Evolutionary conservation across 2,888 invertebrate genomes (phyloP).

Genomic region (Pinctada fucata): DNA sequence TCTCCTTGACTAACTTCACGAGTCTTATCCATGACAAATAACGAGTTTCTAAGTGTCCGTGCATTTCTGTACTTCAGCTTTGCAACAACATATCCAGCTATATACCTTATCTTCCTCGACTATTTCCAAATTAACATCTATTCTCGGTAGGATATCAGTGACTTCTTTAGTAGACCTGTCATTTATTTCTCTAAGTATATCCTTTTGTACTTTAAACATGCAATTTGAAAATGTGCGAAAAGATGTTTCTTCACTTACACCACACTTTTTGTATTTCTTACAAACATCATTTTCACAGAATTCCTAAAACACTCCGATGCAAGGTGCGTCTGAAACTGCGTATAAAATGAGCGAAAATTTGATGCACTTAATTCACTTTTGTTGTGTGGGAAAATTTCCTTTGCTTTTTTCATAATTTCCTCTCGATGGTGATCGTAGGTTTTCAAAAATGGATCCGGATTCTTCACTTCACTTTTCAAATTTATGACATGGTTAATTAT

Average conservation of each 20-base stretch:
- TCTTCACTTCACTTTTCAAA: too few species aligned
- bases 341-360: slow-evolving; percentile 23
- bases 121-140: slow-evolving; percentile 3
- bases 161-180: slow-evolving; percentile 1
- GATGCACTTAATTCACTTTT: slow-evolving; percentile 13
- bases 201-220: slow-evolving; percentile 14
- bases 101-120: slow-evolving; percentile 27
- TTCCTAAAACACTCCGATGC: slow-evolving; percentile 11
- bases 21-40: slow-evolving; percentile 25
- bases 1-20: background rate
- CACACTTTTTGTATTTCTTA: background rate
- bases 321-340: slow-evolving; percentile 10
- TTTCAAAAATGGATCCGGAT: too few species aligned
- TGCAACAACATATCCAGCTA: slow-evolving; percentile 33
- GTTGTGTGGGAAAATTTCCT: slow-evolving; percentile 7
- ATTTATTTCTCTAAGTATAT: slow-evolving; percentile 1
- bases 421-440: slow-evolving; percentile 11
- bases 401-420: background rate
- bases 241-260: background rate
- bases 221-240: slow-evolving; percentile 8
- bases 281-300: background rate
- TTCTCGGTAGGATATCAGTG: background rate
- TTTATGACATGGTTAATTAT: too few species aligned
- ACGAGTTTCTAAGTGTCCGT: background rate
- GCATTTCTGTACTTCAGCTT: slow-evolving; percentile 33